A percentile compares a stretch with the other conserved stretches of the same genome.
Conservation (phyloP, 2,888 invertebrate species). For the Cerastis rubricosa region DNA sequence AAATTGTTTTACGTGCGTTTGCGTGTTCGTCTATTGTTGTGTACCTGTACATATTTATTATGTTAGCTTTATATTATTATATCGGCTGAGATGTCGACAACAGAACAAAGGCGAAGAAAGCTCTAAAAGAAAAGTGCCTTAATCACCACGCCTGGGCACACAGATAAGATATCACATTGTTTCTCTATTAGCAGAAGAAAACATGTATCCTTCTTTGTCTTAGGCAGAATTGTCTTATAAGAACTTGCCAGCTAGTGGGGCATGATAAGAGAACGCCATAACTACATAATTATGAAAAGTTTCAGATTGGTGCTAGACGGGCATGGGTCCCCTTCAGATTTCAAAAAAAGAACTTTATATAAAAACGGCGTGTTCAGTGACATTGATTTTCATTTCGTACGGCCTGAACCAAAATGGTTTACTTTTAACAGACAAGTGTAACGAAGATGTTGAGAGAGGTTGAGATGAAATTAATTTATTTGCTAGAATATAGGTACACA, state of each 20-base stretch:
- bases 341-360: neutral
- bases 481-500: no score
- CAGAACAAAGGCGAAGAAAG: neutral
- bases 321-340: neutral
- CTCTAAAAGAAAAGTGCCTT: neutral
- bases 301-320: neutral
- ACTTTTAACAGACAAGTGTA: neutral
- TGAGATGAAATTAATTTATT: no score
- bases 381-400: neutral
- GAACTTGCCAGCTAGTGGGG: neutral
- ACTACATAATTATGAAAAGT: neutral
- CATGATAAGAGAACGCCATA: neutral
- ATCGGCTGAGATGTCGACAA: neutral
- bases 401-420: neutral
- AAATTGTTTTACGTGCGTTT: constrained; percentile 19
- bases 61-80: neutral
- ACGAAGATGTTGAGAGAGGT: neutral
- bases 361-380: neutral
- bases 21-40: neutral
- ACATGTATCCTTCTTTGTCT: neutral
- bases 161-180: neutral
- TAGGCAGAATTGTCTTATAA: neutral
- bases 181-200: neutral
- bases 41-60: neutral
- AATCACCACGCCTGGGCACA: neutral